Evolutionary conservation across 1,140 invertebrate species (phyloP).

Genomic region (Leptonema lineaticorne): DNA sequence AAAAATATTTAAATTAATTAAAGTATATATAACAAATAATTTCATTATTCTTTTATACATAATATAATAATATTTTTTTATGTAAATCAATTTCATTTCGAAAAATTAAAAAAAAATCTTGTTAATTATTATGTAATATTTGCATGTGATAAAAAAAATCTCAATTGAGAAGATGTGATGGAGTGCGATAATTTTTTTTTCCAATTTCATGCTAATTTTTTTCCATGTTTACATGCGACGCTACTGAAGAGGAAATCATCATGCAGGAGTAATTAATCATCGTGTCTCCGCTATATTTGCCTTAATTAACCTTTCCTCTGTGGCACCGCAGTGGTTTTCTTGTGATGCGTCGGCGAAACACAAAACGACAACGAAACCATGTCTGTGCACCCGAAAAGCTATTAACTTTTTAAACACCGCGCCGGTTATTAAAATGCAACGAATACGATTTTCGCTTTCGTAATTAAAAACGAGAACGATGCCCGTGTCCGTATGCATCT

Average conservation of each 20-base stretch:
- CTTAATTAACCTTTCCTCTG: slow-evolving; percentile 32
- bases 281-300: slow-evolving; percentile 21
- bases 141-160: too few species aligned
- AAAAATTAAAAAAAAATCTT: too few species aligned
- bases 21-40: too few species aligned
- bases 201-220: neutral
- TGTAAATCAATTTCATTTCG: too few species aligned
- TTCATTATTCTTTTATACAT: too few species aligned
- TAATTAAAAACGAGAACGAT: neutral
- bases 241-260: neutral
- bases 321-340: slow-evolving; percentile 6
- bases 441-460: neutral
- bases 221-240: neutral
- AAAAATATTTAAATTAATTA: too few species aligned
- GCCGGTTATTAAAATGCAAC: neutral
- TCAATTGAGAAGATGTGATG: too few species aligned
- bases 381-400: slow-evolving; percentile 30
- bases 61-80: too few species aligned
- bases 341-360: neutral
- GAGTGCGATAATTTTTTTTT: too few species aligned
- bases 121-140: too few species aligned
- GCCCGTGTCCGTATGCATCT: neutral
- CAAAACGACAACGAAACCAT: slow-evolving; percentile 18
- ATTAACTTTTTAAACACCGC: slow-evolving; percentile 20
- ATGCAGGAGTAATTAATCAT: slow-evolving; percentile 23